Conservation (phyloP, 2,113 vertebrate genomes). For the Uria aalge region DNA sequence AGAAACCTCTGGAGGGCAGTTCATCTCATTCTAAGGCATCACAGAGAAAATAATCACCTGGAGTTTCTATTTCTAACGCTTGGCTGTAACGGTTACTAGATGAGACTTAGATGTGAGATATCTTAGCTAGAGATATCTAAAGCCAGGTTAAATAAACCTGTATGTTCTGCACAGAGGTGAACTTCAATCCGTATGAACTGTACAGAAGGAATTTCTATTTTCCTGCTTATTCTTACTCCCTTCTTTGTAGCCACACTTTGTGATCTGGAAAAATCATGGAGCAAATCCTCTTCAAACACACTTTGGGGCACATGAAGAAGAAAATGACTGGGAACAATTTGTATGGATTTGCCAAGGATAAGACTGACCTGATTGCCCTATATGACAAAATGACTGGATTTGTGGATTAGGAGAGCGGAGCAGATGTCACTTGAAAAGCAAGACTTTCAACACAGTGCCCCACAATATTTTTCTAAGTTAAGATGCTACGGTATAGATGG, state of each 20-base stretch:
- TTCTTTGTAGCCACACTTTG: not conserved
- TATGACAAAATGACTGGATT: not conserved
- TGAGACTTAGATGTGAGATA: not conserved
- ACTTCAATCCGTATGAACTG: not conserved
- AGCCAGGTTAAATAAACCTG: not conserved
- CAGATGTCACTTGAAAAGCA: not conserved
- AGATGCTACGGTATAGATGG: not conserved
- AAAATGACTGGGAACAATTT: not conserved
- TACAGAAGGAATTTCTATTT: not conserved
- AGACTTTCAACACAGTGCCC: not conserved
- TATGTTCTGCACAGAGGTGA: not conserved
- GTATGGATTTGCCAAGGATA: not conserved
- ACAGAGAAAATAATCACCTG: not conserved
- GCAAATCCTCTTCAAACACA: not conserved
- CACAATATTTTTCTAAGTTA: not conserved
- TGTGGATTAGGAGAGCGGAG: not conserved
- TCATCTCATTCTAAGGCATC: not conserved
- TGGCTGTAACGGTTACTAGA: not conserved
- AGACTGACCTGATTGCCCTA: not conserved
- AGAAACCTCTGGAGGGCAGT: not conserved
- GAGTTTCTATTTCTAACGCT: not conserved
- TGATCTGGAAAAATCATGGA: not conserved
- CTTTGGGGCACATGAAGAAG: not conserved
- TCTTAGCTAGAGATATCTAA: not conserved
- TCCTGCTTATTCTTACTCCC: not conserved